phyloP scores from a whole-genome alignment of 2,113 vertebrate species.

The Alligator sinensis region DNA sequence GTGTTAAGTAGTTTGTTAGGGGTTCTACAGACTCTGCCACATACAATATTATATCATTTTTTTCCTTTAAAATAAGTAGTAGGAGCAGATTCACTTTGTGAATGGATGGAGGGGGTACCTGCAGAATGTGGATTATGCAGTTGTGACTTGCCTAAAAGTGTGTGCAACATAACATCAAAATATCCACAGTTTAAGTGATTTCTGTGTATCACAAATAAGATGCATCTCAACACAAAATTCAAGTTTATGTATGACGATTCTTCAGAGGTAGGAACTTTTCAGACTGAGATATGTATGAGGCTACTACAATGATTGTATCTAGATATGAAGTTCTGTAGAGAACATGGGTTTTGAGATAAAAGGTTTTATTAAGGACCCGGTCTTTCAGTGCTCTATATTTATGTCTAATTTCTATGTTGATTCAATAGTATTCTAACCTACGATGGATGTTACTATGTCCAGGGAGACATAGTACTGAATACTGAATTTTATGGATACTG shows the following conservation, averaged over 20 bases:
- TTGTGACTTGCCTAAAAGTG: background rate
- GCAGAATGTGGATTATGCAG: background rate
- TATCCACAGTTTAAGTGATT: no score
- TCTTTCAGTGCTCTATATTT: background rate
- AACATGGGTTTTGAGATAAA: background rate
- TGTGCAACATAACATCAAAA: no score
- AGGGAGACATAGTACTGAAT: no score
- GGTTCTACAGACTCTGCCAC: background rate
- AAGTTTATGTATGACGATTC: no score
- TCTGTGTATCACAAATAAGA: no score
- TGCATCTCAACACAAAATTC: no score
- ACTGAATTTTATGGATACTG: background rate
- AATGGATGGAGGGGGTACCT: background rate
- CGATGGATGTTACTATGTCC: background rate
- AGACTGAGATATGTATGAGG: no score
- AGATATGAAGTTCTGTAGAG: no score
- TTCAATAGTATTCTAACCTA: background rate
- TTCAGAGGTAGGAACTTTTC: no score
- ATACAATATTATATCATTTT: background rate
- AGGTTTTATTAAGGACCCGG: background rate
- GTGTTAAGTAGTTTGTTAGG: background rate
- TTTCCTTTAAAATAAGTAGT: background rate
- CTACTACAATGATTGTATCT: no score
- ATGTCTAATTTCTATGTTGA: background rate
- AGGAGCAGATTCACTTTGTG: background rate